A percentile compares a stretch with the other conserved stretches of the same genome.
Conservation (phyloP, 2,888 invertebrate genomes). For the Pollenia angustigena region DNA sequence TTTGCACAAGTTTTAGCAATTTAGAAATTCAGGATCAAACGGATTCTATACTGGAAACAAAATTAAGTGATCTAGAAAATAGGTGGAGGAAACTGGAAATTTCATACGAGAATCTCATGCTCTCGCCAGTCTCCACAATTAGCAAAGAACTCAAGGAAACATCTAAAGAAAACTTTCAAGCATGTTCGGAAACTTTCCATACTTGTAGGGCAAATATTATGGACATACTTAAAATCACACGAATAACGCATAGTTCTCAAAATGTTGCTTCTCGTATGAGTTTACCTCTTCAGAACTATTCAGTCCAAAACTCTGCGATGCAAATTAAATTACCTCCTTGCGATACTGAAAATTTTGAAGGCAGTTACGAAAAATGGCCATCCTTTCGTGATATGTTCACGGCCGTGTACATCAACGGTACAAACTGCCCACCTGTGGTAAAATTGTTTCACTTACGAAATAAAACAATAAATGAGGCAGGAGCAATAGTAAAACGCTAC, state of each 20-base stretch:
- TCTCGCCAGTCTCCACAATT: too few species aligned
- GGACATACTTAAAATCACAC: neutral
- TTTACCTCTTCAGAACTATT: too few species aligned
- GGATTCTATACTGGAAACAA: neutral
- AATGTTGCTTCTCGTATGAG: too few species aligned
- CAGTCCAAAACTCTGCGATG: too few species aligned
- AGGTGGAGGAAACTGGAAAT: too few species aligned
- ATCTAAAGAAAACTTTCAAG: neutral
- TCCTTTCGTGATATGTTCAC: constrained; percentile 55
- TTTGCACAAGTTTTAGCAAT: neutral
- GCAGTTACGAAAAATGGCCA: constrained; percentile 47
- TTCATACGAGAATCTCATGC: too few species aligned
- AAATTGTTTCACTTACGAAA: constrained; percentile 42
- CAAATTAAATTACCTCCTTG: neutral
- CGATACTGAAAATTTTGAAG: constrained; percentile 38
- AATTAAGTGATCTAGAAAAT: too few species aligned
- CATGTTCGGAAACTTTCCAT: neutral
- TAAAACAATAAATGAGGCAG: constrained; percentile 27
- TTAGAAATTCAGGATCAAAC: neutral
- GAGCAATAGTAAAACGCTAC: constrained; percentile 22
- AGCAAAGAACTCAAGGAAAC: neutral
- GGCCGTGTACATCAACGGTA: constrained; percentile 33
- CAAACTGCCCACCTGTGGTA: constrained; percentile 16
- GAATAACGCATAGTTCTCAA: neutral
- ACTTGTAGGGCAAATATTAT: neutral